A percentile compares a stretch with the other conserved stretches of the same genome.
phyloP scores from a whole-genome alignment of 2,797 vertebrate genomes.

The Momotus momota region DNA sequence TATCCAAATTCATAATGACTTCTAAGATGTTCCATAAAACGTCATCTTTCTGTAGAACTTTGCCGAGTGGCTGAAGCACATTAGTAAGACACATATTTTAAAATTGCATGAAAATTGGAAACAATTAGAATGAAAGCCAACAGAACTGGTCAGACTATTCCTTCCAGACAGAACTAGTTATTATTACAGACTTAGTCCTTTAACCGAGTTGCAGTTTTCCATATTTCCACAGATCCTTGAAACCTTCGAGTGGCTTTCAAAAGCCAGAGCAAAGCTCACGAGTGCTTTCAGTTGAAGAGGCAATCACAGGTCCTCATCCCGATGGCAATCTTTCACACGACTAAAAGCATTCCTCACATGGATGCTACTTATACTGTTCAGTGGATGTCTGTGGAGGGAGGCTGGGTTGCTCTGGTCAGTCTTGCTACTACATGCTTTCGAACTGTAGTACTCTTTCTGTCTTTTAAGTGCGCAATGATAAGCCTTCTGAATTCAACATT shows the following conservation, averaged over 20 bases:
- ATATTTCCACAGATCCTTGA: neutral
- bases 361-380: neutral
- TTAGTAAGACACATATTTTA: neutral
- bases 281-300: neutral
- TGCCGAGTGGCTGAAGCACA: neutral
- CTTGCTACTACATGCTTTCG: neutral
- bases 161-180: neutral
- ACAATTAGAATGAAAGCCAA: constrained; percentile 25
- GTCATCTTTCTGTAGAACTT: neutral
- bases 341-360: neutral
- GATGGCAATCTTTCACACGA: neutral
- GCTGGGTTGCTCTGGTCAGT: neutral
- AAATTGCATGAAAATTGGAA: constrained; percentile 11
- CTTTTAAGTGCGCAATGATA: neutral
- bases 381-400: neutral
- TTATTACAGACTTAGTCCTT: constrained; percentile 1
- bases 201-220: neutral
- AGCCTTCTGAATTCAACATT: neutral
- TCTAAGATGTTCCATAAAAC: neutral
- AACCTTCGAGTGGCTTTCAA: neutral
- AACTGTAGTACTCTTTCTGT: neutral
- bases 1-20: constrained; percentile 13
- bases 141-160: constrained; percentile 26
- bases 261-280: neutral
- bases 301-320: neutral